phyloP scores from a whole-genome alignment of 2,113 vertebrate genomes.

The Montifringilla adamsi region DNA sequence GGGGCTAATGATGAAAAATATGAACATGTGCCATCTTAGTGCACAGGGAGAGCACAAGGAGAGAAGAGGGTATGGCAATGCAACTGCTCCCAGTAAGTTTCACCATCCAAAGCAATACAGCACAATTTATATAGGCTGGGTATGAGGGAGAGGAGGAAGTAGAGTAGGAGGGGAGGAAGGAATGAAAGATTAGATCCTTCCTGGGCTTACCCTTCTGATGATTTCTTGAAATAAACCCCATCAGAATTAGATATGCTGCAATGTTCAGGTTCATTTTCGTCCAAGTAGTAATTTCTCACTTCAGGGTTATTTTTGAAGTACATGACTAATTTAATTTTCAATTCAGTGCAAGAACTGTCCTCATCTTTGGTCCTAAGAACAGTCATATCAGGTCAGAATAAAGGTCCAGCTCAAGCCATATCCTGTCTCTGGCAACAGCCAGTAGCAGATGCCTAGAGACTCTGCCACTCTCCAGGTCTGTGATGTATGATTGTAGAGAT shows the following conservation, averaged over 20 bases:
- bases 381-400: neutral
- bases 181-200: neutral
- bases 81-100: neutral
- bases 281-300: conserved; percentile 24
- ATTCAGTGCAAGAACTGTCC: neutral
- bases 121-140: neutral
- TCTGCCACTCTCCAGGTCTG: neutral
- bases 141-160: neutral
- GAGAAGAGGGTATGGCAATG: neutral
- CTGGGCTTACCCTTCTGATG: neutral
- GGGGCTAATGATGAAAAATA: neutral
- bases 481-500: neutral
- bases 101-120: neutral
- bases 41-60: neutral
- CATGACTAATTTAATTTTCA: conserved; percentile 9
- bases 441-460: neutral
- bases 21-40: neutral
- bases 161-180: neutral
- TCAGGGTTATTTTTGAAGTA: neutral
- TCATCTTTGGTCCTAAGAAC: conserved; percentile 14
- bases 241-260: neutral
- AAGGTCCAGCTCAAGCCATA: neutral
- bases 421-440: neutral
- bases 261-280: neutral
- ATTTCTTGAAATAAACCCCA: neutral